These are phyloP conservation scores for Dissostichus mawsoni DNA, from an alignment of 2,113 vertebrate genomes.

Conservation along the genomic window DNA sequence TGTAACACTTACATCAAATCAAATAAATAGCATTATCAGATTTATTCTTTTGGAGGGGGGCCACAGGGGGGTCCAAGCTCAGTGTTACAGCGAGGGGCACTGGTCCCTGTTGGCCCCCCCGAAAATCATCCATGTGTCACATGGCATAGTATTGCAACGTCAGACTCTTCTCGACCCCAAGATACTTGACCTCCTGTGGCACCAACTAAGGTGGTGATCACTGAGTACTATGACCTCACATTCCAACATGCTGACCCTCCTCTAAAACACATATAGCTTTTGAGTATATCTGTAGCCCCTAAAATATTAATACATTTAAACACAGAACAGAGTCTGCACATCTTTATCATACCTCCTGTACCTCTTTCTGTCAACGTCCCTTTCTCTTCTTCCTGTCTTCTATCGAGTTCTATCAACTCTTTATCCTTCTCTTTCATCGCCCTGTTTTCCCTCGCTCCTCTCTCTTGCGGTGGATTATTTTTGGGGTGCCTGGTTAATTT, in stretches of 20 bases:
- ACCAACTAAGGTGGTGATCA: background rate
- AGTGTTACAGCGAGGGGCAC: too few species aligned
- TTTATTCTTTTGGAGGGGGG: too few species aligned
- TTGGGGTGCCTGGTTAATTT: constrained; percentile 79
- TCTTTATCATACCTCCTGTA: constrained; percentile 21
- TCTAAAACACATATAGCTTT: background rate
- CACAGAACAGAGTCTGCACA: constrained; percentile 16
- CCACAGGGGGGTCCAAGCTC: too few species aligned
- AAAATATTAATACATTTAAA: constrained; percentile 32
- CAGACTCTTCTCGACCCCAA: background rate
- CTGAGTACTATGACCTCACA: background rate
- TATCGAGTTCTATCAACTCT: background rate
- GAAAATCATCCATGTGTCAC: background rate
- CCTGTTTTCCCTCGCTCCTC: constrained; percentile 5
- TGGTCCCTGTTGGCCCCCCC: too few species aligned
- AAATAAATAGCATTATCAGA: too few species aligned
- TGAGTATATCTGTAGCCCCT: constrained; percentile 16
- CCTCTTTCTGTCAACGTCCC: constrained; percentile 23
- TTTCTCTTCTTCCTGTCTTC: background rate
- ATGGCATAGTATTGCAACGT: background rate
- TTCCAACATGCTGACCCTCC: background rate
- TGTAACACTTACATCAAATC: too few species aligned
- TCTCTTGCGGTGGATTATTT: constrained; percentile 71
- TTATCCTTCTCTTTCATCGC: background rate
- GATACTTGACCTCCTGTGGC: background rate